Evolutionary conservation across 2,113 vertebrate species (phyloP).

Genomic region (Gopherus evgoodei): DNA sequence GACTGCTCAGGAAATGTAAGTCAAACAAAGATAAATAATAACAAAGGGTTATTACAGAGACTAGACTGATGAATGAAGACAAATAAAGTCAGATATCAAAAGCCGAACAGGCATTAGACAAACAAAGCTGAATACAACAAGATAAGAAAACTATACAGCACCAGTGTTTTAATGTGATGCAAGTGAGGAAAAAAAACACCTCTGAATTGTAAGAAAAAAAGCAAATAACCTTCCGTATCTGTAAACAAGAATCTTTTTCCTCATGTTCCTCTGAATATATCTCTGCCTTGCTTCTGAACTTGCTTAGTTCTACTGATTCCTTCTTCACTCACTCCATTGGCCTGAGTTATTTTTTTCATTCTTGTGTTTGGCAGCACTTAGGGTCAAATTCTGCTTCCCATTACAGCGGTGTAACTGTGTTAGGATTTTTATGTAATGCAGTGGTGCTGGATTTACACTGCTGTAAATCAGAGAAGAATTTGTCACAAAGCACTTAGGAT

Average conservation of each 20-base stretch:
- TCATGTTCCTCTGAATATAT: background rate
- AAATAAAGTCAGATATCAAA: constrained; percentile 37
- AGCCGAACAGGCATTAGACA: constrained; percentile 33
- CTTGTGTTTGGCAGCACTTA: background rate
- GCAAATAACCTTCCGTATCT: background rate
- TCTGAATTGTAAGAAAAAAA: constrained; percentile 22
- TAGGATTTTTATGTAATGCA: background rate
- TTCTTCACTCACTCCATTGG: background rate
- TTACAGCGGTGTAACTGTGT: fast-evolving
- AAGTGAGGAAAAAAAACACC: background rate
- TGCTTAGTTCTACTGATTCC: background rate
- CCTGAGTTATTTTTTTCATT: background rate
- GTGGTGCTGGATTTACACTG: background rate
- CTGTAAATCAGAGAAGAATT: background rate
- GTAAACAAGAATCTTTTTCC: background rate
- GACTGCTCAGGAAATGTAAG: constrained; percentile 57
- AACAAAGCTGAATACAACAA: constrained; percentile 47
- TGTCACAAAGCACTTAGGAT: background rate
- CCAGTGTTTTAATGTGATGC: background rate
- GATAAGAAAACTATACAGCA: constrained; percentile 15
- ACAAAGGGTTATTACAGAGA: constrained; percentile 29
- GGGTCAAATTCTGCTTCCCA: background rate
- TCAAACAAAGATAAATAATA: constrained; percentile 74
- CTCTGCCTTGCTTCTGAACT: background rate
- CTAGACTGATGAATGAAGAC: constrained; percentile 55